Evolutionary conservation across 2,797 vertebrate species (phyloP), one percentile per base, ranked within the genome.

Genomic region (Sebastes matsubarae): DNA sequence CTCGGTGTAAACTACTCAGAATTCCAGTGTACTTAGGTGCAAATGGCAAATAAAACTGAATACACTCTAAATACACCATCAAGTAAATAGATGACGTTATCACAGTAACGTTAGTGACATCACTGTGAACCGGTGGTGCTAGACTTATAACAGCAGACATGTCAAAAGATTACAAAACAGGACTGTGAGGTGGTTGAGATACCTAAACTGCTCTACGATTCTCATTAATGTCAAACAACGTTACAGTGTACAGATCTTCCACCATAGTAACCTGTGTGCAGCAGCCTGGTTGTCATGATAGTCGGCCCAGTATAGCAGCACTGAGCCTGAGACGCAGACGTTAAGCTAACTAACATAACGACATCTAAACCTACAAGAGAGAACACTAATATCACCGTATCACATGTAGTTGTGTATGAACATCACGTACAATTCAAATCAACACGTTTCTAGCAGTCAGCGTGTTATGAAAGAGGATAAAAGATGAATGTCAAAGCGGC

Each of bases 271-370:
- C 25, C 27, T 34, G 55, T 68, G 29, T 11, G 38, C 38, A 42
- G 25, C 54, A 75, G 78, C 63, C 83, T 58, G 46, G 42, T 80
- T 82, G 57, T 80, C 58, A 81, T 57, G 54, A 79, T 16, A 42
- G 38, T 78, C 75, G 92, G 90, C 84, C 87, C 87, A 30, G 79
- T 86, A 42, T 42, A 77, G 67, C 25, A 83, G 68, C 85, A 36
- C 27, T 16, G 67, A 93, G 93, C 93, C 92, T 92, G 36, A 64
- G 34, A 42, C 85, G 22, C 77, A 72, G 72, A 75, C 64, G 54
- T 32, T 72, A 42, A 42, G 38, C 38, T 42, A 66, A 64, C 79
- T 77, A 89, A 78, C 75, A 59, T n/a, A 57, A 25, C 71, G 24
- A 73, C 16, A 67, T 52, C 66, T 69, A 66, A 74, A 34, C 80